A percentile compares a stretch with the other conserved stretches of the same genome.
Conservation (phyloP, 2,888 invertebrate genomes). For the Pilophorus perplexus region DNA sequence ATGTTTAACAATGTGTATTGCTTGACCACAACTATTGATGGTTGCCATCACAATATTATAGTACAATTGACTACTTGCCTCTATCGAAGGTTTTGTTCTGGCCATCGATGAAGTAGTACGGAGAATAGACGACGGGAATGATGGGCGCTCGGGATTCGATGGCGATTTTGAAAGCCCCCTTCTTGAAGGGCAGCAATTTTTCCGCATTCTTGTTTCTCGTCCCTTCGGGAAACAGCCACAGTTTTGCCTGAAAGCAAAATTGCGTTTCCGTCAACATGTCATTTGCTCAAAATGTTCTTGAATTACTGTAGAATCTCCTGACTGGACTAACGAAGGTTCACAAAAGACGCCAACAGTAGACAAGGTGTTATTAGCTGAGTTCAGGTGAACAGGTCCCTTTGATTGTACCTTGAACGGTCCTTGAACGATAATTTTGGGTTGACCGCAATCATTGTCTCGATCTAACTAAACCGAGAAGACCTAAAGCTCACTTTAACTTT, state of each 20-base stretch:
- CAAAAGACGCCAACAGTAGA: too few relatives aligned
- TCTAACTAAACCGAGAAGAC: too few relatives aligned
- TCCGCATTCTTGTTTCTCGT: constrained; percentile 76
- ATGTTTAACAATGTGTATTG: too few relatives aligned
- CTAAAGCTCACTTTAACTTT: neutral
- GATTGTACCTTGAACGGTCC: too few relatives aligned
- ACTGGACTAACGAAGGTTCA: too few relatives aligned
- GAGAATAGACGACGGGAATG: constrained; percentile 85
- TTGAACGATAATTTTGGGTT: too few relatives aligned
- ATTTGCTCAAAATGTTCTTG: neutral
- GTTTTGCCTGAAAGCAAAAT: constrained; percentile 62
- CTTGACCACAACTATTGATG: too few relatives aligned
- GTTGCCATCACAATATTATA: too few relatives aligned
- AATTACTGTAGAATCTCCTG: neutral
- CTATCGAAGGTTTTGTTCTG: constrained; percentile 70
- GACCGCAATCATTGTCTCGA: too few relatives aligned
- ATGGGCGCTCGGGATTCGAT: constrained; percentile 85
- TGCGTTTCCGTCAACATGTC: too few relatives aligned
- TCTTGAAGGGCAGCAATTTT: constrained; percentile 87
- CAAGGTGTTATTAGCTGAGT: neutral
- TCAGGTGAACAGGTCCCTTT: neutral
- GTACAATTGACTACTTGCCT: too few relatives aligned
- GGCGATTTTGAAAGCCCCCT: constrained; percentile 93
- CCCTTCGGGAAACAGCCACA: constrained; percentile 95
- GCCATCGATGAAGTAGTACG: constrained; percentile 75